Percentiles rank a stretch among this genome's conserved stretches.
phyloP scores from a whole-genome alignment of 2,888 invertebrate genomes.

The Pseudococcus longispinus region DNA sequence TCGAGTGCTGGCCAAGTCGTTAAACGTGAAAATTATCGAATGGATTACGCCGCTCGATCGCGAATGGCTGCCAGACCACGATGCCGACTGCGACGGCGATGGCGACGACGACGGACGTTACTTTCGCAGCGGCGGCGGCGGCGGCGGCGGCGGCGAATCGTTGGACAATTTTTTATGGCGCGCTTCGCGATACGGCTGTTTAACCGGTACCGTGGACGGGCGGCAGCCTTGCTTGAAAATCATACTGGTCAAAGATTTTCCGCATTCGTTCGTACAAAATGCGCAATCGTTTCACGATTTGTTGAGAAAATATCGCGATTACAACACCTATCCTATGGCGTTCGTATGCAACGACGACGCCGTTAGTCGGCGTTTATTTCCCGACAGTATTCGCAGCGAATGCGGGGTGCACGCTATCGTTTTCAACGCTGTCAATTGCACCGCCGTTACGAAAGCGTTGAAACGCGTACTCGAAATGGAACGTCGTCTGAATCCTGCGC shows the following conservation, averaged over 20 bases:
- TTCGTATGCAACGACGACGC: constrained; percentile 58
- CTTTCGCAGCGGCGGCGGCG: neutral
- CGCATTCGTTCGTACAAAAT: constrained; percentile 58
- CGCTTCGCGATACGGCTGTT: constrained; percentile 73
- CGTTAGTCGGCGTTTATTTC: constrained; percentile 54
- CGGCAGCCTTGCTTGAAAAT: constrained; percentile 47
- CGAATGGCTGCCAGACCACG: constrained; percentile 63
- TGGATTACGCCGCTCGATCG: constrained; percentile 84
- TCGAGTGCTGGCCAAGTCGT: constrained; percentile 71
- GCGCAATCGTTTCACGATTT: constrained; percentile 58
- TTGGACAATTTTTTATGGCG: constrained; percentile 80
- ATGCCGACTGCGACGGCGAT: neutral
- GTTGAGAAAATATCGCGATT: constrained; percentile 49
- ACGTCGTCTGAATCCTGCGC: constrained; percentile 35
- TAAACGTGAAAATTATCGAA: constrained; percentile 72
- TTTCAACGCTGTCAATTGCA: constrained; percentile 57
- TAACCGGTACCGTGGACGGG: neutral
- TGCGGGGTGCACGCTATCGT: constrained; percentile 57
- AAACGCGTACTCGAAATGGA: constrained; percentile 57
- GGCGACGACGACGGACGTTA: constrained; percentile 7
- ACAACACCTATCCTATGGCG: constrained; percentile 54
- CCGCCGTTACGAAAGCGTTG: constrained; percentile 54
- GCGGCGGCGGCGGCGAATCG: constrained; percentile 46
- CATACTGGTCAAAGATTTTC: constrained; percentile 59
- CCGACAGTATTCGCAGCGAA: constrained; percentile 34